These are phyloP conservation scores for Allolobophora icterica DNA, from an alignment of 2,888 invertebrate genomes.

Conservation along the genomic window DNA sequence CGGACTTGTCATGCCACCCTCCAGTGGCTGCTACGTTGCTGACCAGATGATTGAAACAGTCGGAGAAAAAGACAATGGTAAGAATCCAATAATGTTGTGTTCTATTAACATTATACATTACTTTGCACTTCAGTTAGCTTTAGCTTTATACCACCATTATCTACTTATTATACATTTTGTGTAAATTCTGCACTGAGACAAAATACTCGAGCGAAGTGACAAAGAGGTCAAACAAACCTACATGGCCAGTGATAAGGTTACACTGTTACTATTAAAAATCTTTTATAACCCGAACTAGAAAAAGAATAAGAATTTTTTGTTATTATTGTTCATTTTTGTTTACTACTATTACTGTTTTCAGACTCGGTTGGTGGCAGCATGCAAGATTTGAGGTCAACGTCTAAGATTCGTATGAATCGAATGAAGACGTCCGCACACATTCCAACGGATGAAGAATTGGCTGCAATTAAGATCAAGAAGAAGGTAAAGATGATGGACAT, in stretches of 20 bases:
- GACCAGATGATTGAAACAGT: constrained; percentile 30
- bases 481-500: constrained; percentile 70
- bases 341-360: background rate
- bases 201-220: too few species aligned
- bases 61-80: background rate
- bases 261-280: too few species aligned
- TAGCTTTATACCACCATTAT: too few species aligned
- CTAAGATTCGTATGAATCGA: constrained; percentile 66
- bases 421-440: constrained; percentile 73
- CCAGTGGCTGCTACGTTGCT: constrained; percentile 54
- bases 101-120: too few species aligned
- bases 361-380: background rate
- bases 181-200: too few species aligned
- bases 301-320: background rate
- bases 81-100: background rate
- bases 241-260: too few species aligned
- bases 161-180: too few species aligned
- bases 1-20: constrained; percentile 48
- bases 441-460: constrained; percentile 82
- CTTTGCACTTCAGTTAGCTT: too few species aligned
- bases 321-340: background rate
- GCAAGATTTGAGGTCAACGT: constrained; percentile 18
- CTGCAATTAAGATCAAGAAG: constrained; percentile 86
- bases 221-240: too few species aligned
- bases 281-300: too few species aligned